These are phyloP conservation scores for Aurelia sp. DNA, from an alignment of 30 jellyfish, hydroid and myxozoan genomes.

Conservation along the genomic window DNA sequence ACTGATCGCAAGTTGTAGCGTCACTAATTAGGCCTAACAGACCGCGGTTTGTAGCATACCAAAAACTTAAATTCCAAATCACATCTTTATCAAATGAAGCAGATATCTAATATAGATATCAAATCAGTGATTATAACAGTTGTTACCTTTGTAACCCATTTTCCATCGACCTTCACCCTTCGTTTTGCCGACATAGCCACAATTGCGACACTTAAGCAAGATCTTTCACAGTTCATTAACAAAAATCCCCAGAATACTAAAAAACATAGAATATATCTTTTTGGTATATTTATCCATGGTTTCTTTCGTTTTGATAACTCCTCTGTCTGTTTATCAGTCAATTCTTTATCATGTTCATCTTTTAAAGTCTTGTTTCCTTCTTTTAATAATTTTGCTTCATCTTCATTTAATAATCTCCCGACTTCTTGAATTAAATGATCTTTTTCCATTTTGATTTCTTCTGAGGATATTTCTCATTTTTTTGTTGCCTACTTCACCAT, in stretches of 20 bases:
- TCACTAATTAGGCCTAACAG: too few relatives aligned
- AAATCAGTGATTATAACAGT: too few relatives aligned
- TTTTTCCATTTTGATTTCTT: slow-evolving; percentile 33
- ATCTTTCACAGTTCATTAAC: slow-evolving; percentile 96
- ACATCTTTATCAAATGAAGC: too few relatives aligned
- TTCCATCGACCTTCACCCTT: slow-evolving; percentile 74
- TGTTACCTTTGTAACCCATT: slow-evolving; percentile 87
- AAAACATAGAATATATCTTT: slow-evolving; percentile 82
- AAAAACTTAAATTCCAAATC: too few relatives aligned
- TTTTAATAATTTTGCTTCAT: not conserved
- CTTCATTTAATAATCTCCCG: slow-evolving; percentile 36
- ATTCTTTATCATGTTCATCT: not conserved
- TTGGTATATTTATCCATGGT: slow-evolving; percentile 59
- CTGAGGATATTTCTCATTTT: slow-evolving; percentile 7
- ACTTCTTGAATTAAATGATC: slow-evolving; percentile 13
- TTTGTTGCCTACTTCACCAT: not conserved
- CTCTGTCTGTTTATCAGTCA: not conserved
- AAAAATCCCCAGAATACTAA: slow-evolving; percentile 82
- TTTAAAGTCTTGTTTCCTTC: not conserved
- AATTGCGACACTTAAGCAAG: slow-evolving; percentile 97
- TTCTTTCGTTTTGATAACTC: not conserved
- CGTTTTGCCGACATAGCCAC: slow-evolving; percentile 95
- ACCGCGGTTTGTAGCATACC: too few relatives aligned
- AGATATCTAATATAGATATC: too few relatives aligned
- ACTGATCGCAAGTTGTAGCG: too few relatives aligned